Evolutionary conservation across 2,113 vertebrate genomes (phyloP).

Genomic region (Gymnobelideus leadbeateri): DNA sequence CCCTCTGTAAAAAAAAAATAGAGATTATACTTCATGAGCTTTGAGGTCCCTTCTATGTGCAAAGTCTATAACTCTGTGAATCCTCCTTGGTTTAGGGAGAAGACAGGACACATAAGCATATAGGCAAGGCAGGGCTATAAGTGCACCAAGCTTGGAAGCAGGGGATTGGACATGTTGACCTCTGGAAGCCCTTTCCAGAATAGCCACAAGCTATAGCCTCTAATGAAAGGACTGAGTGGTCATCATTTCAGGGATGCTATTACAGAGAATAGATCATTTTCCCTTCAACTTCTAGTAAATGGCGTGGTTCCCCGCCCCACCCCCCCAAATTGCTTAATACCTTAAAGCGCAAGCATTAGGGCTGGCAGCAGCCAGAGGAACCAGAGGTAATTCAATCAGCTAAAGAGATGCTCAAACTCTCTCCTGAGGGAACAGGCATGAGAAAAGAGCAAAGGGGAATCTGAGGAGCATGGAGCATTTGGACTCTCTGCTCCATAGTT

Average conservation of each 20-base stretch:
- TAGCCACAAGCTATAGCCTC: not conserved
- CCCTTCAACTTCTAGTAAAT: constrained; percentile 34
- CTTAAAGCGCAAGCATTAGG: constrained; percentile 67
- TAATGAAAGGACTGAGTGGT: not conserved
- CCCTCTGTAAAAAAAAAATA: not conserved
- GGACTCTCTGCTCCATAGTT: not conserved
- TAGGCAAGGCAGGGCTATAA: not conserved
- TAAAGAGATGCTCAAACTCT: constrained; percentile 52
- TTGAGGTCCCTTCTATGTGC: not conserved
- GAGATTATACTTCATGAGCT: not conserved
- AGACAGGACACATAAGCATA: not conserved
- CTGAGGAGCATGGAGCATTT: not conserved
- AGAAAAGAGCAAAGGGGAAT: constrained; percentile 34
- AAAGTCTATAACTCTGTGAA: not conserved
- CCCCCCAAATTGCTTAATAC: constrained; percentile 75
- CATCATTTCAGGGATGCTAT: not conserved
- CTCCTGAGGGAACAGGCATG: constrained; percentile 62
- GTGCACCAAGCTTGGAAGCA: not conserved
- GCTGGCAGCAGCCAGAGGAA: constrained; percentile 66
- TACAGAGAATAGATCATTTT: constrained; percentile 21
- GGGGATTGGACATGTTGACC: not conserved
- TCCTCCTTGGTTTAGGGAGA: not conserved
- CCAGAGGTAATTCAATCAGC: constrained; percentile 71
- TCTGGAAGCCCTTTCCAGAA: not conserved
- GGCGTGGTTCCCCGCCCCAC: constrained; percentile 49